phyloP scores from a whole-genome alignment of 1,140 invertebrate genomes.

The Thaumatotibia leucotreta region DNA sequence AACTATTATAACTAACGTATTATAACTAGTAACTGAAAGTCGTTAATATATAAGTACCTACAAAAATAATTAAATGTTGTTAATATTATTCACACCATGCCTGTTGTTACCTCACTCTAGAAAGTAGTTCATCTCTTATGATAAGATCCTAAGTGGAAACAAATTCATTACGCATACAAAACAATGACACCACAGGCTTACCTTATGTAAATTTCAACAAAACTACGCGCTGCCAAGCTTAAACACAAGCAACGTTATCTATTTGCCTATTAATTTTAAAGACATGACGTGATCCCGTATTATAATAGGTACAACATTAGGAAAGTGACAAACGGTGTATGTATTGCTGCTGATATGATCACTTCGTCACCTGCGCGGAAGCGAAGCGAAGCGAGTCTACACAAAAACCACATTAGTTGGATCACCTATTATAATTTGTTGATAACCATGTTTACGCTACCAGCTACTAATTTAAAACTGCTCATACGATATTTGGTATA shows the following conservation, averaged over 20 bases:
- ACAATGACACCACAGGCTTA: constrained; percentile 22
- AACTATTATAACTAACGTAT: too few species aligned
- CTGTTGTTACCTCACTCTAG: background rate
- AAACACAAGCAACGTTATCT: constrained; percentile 41
- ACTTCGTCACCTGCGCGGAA: constrained; percentile 68
- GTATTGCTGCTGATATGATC: constrained; percentile 50
- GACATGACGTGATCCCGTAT: constrained; percentile 35
- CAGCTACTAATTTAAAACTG: background rate
- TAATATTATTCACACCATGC: background rate
- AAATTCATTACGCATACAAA: constrained; percentile 32
- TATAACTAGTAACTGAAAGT: too few species aligned
- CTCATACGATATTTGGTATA: too few species aligned
- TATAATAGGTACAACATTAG: constrained; percentile 34
- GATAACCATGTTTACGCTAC: constrained; percentile 1
- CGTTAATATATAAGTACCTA: too few species aligned
- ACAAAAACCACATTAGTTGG: constrained; percentile 66
- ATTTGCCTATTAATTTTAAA: constrained; percentile 49
- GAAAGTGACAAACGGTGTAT: constrained; percentile 51
- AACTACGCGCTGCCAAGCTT: constrained; percentile 36
- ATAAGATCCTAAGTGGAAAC: constrained; percentile 39
- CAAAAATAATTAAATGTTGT: background rate
- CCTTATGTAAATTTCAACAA: constrained; percentile 52
- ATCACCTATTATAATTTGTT: constrained; percentile 45
- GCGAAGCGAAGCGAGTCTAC: constrained; percentile 37
- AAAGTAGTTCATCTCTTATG: constrained; percentile 29